Base-by-base conservation (phyloP, 2,113 vertebrate species). In the Motacilla tschutschensis region DNA sequence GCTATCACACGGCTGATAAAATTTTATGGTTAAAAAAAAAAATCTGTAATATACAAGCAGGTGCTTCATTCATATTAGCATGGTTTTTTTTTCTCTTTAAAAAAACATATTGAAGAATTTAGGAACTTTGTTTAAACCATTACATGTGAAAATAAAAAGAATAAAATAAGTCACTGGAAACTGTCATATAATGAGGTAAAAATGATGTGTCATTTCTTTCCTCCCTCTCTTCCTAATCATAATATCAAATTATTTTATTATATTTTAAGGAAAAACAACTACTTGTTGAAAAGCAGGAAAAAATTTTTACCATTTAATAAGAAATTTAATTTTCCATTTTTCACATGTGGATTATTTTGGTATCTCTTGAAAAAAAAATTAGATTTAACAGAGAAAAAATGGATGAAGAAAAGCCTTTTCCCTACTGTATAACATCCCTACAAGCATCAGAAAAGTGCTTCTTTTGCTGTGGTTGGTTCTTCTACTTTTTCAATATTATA, bases 1-100 rank as follows among this genome's bases (percentile, higher is more conserved):
- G 67, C 12, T 73, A 60, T 59, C 38, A 72, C 69, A 89, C 38
- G 36, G 44, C 40, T 83, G 88, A 90, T 86, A 81, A 92, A 91
- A 72, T 54, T 60, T 69, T 84, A 55, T 54, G 64, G 19, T 53
- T n/a, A 4, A 57, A 72, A 40, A 69, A 89, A 80, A 79, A 67
- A 86, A 60, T 29, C 14, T 15, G 3, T 18, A 58, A 53, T 66
- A 76, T 46, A 77, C 75, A 82, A 63, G 5, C 28, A 88, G 43
- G 53, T 72, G 19, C 79, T 87, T 26, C 14, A 58, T 54, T 29
- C 35, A 31, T 35, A 55, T 70, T 28, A 17, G 14, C 19, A 26
- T n/a, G 8, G 16, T 12, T 0, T 8, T 19, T 72, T 72, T 54
- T 64, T 58, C 12, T 26, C 35, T 20, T 41, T 17, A 35, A 36